Conservation (phyloP, 2,113 vertebrate genomes). For the Leptobrachium ailaonicum region DNA sequence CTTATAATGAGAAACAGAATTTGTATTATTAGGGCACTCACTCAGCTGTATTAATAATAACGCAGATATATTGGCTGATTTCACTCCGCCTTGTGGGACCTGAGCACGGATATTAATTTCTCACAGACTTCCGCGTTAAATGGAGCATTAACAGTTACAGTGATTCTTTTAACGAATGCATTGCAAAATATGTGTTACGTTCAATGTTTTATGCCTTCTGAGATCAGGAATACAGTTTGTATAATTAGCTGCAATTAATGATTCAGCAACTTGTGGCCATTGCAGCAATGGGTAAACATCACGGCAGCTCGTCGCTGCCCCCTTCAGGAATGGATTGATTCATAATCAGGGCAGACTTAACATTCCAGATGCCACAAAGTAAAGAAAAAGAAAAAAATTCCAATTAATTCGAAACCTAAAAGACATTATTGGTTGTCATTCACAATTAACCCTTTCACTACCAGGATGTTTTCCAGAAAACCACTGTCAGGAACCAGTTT, state of each 20-base stretch:
- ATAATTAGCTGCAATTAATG: background rate
- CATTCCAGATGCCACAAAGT: too few species aligned
- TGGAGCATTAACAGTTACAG: slow-evolving; percentile 10
- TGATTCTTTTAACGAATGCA: background rate
- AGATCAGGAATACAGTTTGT: background rate
- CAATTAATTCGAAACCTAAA: too few species aligned
- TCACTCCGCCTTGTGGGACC: background rate
- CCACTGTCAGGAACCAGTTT: too few species aligned
- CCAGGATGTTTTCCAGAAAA: too few species aligned
- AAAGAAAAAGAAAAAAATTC: too few species aligned
- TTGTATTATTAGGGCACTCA: background rate
- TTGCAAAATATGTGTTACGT: slow-evolving; percentile 27
- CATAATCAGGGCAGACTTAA: too few species aligned
- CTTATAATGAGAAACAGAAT: slow-evolving; percentile 17
- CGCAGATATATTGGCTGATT: background rate
- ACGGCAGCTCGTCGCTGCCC: too few species aligned
- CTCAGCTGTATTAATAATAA: background rate
- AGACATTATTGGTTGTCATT: too few species aligned
- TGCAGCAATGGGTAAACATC: background rate
- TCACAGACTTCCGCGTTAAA: slow-evolving; percentile 5
- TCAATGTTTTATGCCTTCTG: slow-evolving; percentile 15
- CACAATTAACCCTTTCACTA: too few species aligned
- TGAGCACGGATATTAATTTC: slow-evolving; percentile 11
- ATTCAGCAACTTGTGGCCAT: background rate
- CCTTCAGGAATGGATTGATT: too few species aligned